A percentile compares a stretch with the other conserved stretches of the same genome.
phyloP scores from a whole-genome alignment of 2,797 vertebrate species.

The Gastrophryne carolinensis region DNA sequence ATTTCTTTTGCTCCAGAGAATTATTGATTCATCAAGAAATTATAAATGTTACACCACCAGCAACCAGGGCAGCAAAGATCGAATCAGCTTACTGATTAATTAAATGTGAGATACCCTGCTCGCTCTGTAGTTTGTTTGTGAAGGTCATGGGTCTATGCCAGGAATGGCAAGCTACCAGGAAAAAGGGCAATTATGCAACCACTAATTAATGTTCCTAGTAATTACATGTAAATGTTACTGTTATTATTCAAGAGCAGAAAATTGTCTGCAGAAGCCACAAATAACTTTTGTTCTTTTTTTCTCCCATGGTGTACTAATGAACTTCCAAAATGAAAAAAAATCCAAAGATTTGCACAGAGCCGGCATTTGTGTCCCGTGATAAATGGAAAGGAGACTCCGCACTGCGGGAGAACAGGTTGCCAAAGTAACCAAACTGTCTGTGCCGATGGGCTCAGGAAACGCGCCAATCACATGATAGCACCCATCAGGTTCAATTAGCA shows the following conservation, averaged over 20 bases:
- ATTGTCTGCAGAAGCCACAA: background rate
- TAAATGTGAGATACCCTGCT: conserved; percentile 2
- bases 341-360: background rate
- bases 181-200: conserved; percentile 27
- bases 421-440: conserved; percentile 45
- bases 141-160: conserved; percentile 30
- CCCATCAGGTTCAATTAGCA: conserved; percentile 36
- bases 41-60: background rate
- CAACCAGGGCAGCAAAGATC: background rate
- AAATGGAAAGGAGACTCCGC: conserved; percentile 10
- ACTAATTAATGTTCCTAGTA: conserved; percentile 31
- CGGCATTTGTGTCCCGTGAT: background rate
- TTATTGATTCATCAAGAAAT: background rate
- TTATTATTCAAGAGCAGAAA: conserved; percentile 18
- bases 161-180: conserved; percentile 4
- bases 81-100: conserved; percentile 18
- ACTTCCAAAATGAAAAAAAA: background rate
- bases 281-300: background rate
- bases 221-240: conserved; percentile 30
- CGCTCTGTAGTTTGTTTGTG: background rate
- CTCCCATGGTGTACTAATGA: background rate
- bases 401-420: conserved; percentile 34
- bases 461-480: conserved; percentile 23
- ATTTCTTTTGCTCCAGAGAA: too few species aligned
- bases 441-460: conserved; percentile 24